These are phyloP conservation scores for Saccostrea glomerata DNA, from an alignment of 1,140 invertebrate species.

Conservation along the genomic window DNA sequence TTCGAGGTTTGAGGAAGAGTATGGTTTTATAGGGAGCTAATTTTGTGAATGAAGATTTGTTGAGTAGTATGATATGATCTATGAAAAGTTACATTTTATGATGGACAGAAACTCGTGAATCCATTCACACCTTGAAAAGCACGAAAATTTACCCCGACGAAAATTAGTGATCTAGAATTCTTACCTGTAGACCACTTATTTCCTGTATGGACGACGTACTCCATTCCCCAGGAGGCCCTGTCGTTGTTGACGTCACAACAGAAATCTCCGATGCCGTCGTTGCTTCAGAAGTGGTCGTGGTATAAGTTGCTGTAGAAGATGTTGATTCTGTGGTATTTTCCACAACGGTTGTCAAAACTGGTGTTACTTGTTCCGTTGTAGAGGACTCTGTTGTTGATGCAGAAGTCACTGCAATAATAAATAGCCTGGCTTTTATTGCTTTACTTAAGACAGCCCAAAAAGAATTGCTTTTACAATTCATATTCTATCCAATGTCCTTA, in stretches of 20 bases:
- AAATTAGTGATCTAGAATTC: neutral
- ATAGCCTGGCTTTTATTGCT: neutral
- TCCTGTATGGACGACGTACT: neutral
- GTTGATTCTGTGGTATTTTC: neutral
- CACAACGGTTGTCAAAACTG: too few relatives aligned
- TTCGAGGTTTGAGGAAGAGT: too few relatives aligned
- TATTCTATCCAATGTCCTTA: too few relatives aligned
- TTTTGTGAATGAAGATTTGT: too few relatives aligned
- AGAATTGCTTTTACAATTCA: too few relatives aligned
- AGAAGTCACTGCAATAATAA: neutral
- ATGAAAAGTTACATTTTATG: too few relatives aligned
- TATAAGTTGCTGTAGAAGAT: neutral
- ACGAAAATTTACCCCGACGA: too few relatives aligned
- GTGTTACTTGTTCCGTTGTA: neutral
- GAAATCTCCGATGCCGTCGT: neutral
- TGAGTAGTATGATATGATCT: too few relatives aligned
- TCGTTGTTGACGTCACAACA: neutral
- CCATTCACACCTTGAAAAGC: too few relatives aligned
- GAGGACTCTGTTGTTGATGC: neutral
- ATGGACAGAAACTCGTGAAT: too few relatives aligned
- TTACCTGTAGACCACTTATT: neutral
- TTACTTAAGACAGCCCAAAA: too few relatives aligned
- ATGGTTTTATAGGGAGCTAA: too few relatives aligned
- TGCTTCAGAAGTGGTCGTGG: neutral
- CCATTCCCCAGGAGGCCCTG: neutral